These are phyloP conservation scores for Megaceryle maxima DNA, from an alignment of 2,113 vertebrate species.

Conservation along the genomic window DNA sequence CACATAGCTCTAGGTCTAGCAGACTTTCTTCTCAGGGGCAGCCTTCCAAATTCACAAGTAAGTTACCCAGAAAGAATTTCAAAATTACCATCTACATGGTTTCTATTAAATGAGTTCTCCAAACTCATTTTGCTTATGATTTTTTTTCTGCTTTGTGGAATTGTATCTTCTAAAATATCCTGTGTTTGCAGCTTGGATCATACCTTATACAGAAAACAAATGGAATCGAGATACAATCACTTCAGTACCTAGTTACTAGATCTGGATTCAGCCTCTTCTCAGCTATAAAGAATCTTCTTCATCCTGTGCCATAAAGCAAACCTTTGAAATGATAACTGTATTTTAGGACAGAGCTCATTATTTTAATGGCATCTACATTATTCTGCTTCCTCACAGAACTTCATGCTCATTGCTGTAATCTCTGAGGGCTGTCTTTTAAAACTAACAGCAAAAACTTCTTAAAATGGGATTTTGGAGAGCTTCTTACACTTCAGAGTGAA, in stretches of 20 bases:
- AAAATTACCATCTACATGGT: neutral
- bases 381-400: neutral
- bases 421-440: neutral
- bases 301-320: neutral
- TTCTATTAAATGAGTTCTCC: neutral
- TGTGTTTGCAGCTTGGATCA: neutral
- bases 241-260: neutral
- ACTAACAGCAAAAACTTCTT: neutral
- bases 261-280: neutral
- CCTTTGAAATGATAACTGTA: neutral
- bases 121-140: neutral
- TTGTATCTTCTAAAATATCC: neutral
- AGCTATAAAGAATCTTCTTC: conserved; percentile 11
- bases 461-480: neutral
- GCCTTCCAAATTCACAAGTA: neutral
- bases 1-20: neutral
- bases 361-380: neutral
- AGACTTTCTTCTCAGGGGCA: neutral
- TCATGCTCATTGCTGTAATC: neutral
- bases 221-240: neutral
- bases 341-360: neutral
- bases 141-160: neutral
- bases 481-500: neutral
- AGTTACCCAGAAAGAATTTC: neutral
- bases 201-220: neutral